Conservation (phyloP, 2,888 invertebrate species). For the Drosophila nigricruria region DNA sequence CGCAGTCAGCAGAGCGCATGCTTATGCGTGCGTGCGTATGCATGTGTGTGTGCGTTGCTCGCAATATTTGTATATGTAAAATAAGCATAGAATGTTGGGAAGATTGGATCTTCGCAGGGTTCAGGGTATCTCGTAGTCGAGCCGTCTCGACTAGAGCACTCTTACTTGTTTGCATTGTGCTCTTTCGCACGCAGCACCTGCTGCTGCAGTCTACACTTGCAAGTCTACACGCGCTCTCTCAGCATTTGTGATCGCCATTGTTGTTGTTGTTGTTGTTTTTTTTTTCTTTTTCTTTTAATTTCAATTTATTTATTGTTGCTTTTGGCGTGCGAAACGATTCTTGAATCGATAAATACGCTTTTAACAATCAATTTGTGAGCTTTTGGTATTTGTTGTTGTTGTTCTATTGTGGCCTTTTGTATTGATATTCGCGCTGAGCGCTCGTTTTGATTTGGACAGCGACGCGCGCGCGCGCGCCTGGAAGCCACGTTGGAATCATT, state of each 20-base stretch:
- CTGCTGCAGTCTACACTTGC: conserved; percentile 10
- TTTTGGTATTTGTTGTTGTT: conserved; percentile 35
- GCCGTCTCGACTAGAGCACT: too few relatives aligned
- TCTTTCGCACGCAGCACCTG: conserved; percentile 4
- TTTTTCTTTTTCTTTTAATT: conserved; percentile 21
- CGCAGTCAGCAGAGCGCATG: too few relatives aligned
- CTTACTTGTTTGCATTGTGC: not conserved
- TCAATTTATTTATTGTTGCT: conserved; percentile 22
- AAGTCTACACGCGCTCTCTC: conserved; percentile 10
- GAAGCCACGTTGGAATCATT: conserved; percentile 10
- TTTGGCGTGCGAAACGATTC: conserved; percentile 60
- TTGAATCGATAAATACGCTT: conserved; percentile 71
- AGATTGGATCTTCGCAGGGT: too few relatives aligned
- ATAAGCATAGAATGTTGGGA: too few relatives aligned
- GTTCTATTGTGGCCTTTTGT: conserved; percentile 36
- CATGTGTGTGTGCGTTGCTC: too few relatives aligned
- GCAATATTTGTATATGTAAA: too few relatives aligned
- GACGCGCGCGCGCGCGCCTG: conserved; percentile 1
- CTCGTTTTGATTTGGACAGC: conserved; percentile 50
- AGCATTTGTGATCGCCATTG: conserved; percentile 10
- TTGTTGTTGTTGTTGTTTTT: conserved; percentile 2
- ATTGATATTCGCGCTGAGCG: conserved; percentile 21
- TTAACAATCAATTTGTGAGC: conserved; percentile 59
- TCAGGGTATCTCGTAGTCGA: too few relatives aligned
- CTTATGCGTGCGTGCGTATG: too few relatives aligned